Conservation (phyloP, 2,113 vertebrate species). For the Dasyurus viverrinus region DNA sequence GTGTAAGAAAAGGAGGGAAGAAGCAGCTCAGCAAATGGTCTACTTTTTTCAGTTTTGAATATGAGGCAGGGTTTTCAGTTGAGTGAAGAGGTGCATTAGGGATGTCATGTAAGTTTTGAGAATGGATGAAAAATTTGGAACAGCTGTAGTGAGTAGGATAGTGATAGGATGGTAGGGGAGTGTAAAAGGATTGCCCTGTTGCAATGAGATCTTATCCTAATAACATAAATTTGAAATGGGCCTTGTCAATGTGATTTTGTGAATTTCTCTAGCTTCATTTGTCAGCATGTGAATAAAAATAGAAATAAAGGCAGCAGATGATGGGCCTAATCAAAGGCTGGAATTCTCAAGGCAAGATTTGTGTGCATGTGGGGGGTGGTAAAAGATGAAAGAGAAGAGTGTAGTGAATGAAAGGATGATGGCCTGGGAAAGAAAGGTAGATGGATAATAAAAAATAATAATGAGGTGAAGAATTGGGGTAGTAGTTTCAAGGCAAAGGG, state of each 20-base stretch:
- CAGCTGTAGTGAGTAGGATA: background rate
- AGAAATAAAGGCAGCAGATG: background rate
- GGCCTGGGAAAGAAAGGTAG: background rate
- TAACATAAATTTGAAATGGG: background rate
- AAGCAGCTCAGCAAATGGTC: background rate
- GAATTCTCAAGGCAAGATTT: background rate
- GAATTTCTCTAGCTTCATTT: background rate
- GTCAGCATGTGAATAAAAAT: background rate
- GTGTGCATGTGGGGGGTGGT: background rate
- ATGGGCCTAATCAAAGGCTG: background rate
- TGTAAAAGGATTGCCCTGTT: background rate
- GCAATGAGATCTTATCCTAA: background rate
- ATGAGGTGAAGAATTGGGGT: background rate
- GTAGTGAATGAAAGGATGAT: background rate
- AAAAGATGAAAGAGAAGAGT: background rate
- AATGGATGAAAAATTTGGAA: background rate
- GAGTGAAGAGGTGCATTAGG: background rate
- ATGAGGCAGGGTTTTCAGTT: background rate
- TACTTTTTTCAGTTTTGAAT: background rate
- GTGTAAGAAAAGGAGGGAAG: background rate
- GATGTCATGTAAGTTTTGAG: background rate
- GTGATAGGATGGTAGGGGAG: background rate
- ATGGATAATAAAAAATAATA: background rate
- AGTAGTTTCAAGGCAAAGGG: background rate
- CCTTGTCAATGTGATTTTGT: background rate